A percentile compares a stretch with the other conserved stretches of the same genome.
Conservation (phyloP, 1,140 invertebrate genomes). For the Mya arenaria region DNA sequence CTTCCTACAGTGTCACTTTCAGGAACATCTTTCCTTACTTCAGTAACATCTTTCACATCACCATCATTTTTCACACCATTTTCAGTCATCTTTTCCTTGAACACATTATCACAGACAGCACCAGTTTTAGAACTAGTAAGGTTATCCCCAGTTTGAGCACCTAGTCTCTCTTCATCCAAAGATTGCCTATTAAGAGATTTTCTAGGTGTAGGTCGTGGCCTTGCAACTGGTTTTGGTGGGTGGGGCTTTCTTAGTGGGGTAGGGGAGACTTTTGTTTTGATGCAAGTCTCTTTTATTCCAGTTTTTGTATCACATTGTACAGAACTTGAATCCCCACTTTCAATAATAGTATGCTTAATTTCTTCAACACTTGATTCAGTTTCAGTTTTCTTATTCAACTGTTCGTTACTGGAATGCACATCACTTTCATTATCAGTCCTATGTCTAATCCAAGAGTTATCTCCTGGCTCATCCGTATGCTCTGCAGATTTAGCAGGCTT, state of each 20-base stretch:
- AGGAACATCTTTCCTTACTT: background rate
- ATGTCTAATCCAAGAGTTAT: too few species aligned
- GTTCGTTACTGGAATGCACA: too few species aligned
- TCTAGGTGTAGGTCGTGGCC: slow-evolving; percentile 40
- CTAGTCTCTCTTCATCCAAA: slow-evolving; percentile 5
- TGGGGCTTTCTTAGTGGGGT: slow-evolving; percentile 14
- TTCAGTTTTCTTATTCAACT: too few species aligned
- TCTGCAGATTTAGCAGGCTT: background rate
- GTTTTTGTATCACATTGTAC: slow-evolving; percentile 15
- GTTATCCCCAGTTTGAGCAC: background rate
- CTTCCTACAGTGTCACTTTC: background rate
- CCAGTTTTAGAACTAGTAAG: too few species aligned
- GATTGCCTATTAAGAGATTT: slow-evolving; percentile 46
- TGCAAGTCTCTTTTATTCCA: background rate
- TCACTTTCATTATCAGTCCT: too few species aligned
- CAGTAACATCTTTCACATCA: background rate
- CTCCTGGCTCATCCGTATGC: too few species aligned
- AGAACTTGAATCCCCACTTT: background rate
- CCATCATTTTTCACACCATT: too few species aligned
- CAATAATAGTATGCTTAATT: background rate
- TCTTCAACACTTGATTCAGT: too few species aligned
- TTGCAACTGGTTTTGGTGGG: background rate
- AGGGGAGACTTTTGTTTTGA: background rate
- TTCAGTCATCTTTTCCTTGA: too few species aligned
- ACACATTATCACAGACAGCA: too few species aligned